Conservation (phyloP, 2,113 vertebrate genomes). For the Pangasianodon gigas region DNA sequence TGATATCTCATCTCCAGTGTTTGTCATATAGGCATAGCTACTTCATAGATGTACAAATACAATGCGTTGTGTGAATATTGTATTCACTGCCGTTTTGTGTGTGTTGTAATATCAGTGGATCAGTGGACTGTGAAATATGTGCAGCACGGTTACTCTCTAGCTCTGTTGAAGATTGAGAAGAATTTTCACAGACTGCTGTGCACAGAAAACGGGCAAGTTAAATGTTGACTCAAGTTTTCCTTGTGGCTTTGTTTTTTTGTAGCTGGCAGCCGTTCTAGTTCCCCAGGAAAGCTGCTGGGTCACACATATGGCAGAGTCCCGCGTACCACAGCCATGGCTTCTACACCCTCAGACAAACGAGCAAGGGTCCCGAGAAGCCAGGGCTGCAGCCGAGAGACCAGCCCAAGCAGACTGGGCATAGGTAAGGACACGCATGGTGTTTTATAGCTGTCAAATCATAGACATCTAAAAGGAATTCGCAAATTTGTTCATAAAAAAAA, state of each 20-base stretch:
- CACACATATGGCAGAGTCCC: constrained; percentile 84
- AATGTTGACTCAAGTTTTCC: constrained; percentile 27
- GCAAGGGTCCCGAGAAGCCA: constrained; percentile 94
- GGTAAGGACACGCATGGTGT: constrained; percentile 75
- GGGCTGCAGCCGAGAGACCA: constrained; percentile 96
- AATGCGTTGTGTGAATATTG: not conserved
- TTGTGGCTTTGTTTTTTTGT: constrained; percentile 17
- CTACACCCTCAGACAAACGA: constrained; percentile 84
- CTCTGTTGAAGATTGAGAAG: not conserved
- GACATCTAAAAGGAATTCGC: not conserved
- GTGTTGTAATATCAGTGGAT: not conserved
- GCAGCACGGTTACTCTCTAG: not conserved
- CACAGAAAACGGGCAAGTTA: not conserved
- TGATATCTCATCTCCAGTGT: constrained; percentile 7
- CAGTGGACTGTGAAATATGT: not conserved
- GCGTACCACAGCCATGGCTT: constrained; percentile 73
- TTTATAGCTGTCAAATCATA: not conserved
- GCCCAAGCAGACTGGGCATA: constrained; percentile 89
- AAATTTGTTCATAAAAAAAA: not conserved
- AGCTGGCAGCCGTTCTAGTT: constrained; percentile 96
- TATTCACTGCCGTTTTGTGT: not conserved
- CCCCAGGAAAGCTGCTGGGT: constrained; percentile 90
- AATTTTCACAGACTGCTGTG: not conserved
- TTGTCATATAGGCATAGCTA: not conserved
- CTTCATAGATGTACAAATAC: not conserved